Evolutionary conservation across 2,888 invertebrate species (phyloP).

Genomic region (Altica lythri): DNA sequence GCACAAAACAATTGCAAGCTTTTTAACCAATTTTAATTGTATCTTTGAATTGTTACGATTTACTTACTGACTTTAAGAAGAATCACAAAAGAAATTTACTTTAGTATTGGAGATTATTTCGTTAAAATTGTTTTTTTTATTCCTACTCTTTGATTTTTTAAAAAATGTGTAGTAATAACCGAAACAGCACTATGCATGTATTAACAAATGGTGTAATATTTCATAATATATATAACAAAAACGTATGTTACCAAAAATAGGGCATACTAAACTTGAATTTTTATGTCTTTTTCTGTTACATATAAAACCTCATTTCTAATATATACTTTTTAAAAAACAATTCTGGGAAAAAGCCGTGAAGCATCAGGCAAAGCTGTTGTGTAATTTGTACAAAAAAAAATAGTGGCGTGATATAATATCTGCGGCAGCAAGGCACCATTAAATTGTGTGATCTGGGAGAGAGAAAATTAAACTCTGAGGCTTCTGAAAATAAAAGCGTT

Average conservation of each 20-base stretch:
- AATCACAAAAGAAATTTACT: too few species aligned
- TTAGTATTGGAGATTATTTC: too few species aligned
- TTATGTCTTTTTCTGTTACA: neutral
- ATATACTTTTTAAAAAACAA: neutral
- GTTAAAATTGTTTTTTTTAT: too few species aligned
- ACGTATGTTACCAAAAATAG: neutral
- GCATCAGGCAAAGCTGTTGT: neutral
- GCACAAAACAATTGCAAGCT: too few species aligned
- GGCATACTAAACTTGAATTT: too few species aligned
- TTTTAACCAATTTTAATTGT: too few species aligned
- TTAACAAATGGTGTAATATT: too few species aligned
- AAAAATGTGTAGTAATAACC: too few species aligned
- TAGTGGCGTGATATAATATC: slow-evolving; percentile 5
- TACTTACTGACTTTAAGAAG: too few species aligned
- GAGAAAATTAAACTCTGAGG: slow-evolving; percentile 21
- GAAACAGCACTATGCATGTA: too few species aligned
- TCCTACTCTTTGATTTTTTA: too few species aligned
- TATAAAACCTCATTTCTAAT: neutral
- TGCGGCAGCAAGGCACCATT: slow-evolving; percentile 5
- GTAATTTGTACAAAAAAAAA: neutral
- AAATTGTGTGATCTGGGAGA: slow-evolving; percentile 12
- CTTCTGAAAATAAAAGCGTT: slow-evolving; percentile 18
- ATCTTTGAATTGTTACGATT: too few species aligned
- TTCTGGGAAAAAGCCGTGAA: neutral
- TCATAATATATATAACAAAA: neutral